phyloP scores from a whole-genome alignment of 2,888 invertebrate species.

The Ferrisia virgata region DNA sequence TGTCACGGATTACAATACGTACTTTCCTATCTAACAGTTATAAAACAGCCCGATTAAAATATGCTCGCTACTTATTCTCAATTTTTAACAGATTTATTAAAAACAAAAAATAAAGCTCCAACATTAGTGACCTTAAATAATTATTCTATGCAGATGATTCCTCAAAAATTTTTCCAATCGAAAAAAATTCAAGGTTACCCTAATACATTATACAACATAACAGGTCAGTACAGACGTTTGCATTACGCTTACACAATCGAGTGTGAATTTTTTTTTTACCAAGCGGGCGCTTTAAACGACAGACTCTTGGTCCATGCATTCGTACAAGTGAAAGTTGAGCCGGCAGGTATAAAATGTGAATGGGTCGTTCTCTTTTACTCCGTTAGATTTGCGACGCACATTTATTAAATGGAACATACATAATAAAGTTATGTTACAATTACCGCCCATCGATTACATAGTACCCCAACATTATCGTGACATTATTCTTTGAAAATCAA shows the following conservation, averaged over 20 bases:
- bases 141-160: too few species aligned
- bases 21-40: too few species aligned
- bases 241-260: background rate
- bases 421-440: conserved; percentile 40
- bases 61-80: too few species aligned
- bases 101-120: too few species aligned
- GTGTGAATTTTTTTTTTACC: background rate
- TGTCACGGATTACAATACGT: too few species aligned
- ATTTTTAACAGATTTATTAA: too few species aligned
- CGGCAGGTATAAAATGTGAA: conserved; percentile 27
- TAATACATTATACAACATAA: background rate
- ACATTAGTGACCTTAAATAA: too few species aligned
- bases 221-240: background rate
- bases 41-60: too few species aligned
- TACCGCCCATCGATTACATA: conserved; percentile 43
- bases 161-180: background rate
- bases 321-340: conserved; percentile 37
- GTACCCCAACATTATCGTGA: conserved; percentile 39
- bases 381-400: background rate
- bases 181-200: background rate
- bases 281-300: background rate
- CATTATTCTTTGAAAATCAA: conserved; percentile 28
- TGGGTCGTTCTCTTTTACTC: conserved; percentile 26
- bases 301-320: background rate
- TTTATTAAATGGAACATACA: conserved; percentile 38